Base-by-base conservation (phyloP, 2,113 vertebrate species). In the Thalassoma bifasciatum region DNA sequence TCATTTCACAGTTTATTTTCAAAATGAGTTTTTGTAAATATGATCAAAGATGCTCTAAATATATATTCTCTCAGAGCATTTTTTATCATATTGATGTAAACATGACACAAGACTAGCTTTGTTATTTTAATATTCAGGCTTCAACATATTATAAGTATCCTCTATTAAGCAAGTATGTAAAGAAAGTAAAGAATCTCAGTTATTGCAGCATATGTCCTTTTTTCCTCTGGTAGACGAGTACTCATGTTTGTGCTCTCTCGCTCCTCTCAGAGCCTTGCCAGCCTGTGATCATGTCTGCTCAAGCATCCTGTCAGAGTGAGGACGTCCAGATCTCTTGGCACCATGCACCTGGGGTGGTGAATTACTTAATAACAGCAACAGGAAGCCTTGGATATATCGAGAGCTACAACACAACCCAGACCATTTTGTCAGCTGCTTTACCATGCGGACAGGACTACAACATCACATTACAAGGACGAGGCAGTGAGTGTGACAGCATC, bases 361-460 rank as follows among this genome's bases (percentile, higher is more conserved):
- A 72, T 51, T 89, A 88, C 74, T 17, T 81, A 0, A 36, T 89
- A 12, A 84, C 72, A 42, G 73, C 70, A n/a, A 69, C 1, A 2
- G 72, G 89, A 24, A 86, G 14, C 62, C 74, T 81, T 0, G 86
- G 83, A 2, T 67, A 72, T 0, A 13, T 79, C 30, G 24, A 62
- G 10, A 61, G 0, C n/a, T 46, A 56, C 61, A 89, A 73, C 12
- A 84, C 82, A 2, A 89, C 54, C 16, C 44, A 75, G 54, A 75
- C 22, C 2, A 3, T 42, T 19, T 68, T 85, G 56, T 60, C 44
- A 6, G 59, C 79, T n/a, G 44, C 72, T 64, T 71, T 86, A 13
- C 82, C 74, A 0, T 91, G 89, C 14, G 89, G 89, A 52, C 89
- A 84, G 68, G 4, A 75, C 24, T 91, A 88, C 49, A 89, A 76